Evolutionary conservation across 1,140 invertebrate genomes (phyloP).

Genomic region (Episyrphus balteatus): DNA sequence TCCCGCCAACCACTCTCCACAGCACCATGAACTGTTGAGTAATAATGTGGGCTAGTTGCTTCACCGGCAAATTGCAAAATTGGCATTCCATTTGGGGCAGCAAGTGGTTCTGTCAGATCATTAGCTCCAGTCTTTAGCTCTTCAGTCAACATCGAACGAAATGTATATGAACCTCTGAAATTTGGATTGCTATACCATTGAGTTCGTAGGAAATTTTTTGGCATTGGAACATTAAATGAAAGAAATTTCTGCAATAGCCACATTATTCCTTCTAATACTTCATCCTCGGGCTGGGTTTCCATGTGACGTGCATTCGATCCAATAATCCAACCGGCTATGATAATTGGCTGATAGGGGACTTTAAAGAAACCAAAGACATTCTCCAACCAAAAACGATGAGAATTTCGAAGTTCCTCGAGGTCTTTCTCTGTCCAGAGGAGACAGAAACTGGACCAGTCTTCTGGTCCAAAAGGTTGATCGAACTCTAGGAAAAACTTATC

Average conservation of each 20-base stretch:
- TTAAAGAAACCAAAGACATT: slow-evolving; percentile 54
- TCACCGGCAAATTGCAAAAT: slow-evolving; percentile 61
- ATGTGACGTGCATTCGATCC: slow-evolving; percentile 45
- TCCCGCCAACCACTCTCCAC: slow-evolving; percentile 66
- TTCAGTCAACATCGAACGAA: slow-evolving; percentile 47
- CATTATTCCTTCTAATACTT: slow-evolving; percentile 38
- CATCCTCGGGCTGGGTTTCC: slow-evolving; percentile 41
- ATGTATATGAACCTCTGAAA: slow-evolving; percentile 59
- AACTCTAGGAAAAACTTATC: slow-evolving; percentile 69
- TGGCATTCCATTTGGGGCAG: slow-evolving; percentile 37
- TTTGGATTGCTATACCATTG: slow-evolving; percentile 56
- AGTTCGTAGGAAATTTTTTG: slow-evolving; percentile 24
- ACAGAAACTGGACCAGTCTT: slow-evolving; percentile 36
- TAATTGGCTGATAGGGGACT: slow-evolving; percentile 50
- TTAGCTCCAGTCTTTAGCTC: slow-evolving; percentile 37
- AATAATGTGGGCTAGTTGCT: slow-evolving; percentile 53
- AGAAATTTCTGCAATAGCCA: slow-evolving; percentile 39
- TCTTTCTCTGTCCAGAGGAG: slow-evolving; percentile 45
- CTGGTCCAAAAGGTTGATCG: slow-evolving; percentile 49
- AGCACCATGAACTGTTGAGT: slow-evolving; percentile 71
- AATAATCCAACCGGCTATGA: slow-evolving; percentile 53
- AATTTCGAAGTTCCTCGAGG: slow-evolving; percentile 18
- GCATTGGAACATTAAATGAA: slow-evolving; percentile 13
- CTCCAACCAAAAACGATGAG: slow-evolving; percentile 42
- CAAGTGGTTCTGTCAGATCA: slow-evolving; percentile 45